Evolutionary conservation across 2,113 vertebrate species (phyloP).

Genomic region (Synchiropus splendidus): DNA sequence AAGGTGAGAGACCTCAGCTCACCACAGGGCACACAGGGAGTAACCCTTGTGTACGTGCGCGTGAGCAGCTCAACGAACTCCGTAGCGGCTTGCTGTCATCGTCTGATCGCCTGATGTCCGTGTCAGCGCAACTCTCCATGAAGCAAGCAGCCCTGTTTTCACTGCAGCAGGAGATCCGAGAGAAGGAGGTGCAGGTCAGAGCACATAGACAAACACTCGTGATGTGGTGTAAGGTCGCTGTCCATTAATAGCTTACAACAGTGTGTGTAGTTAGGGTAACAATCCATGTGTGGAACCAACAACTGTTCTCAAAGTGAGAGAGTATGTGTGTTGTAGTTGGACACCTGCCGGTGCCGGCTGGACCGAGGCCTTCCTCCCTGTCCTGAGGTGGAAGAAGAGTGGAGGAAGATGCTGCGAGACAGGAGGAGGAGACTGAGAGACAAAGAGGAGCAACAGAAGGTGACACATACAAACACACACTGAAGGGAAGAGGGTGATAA

Average conservation of each 20-base stretch:
- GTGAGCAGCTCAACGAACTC: slow-evolving; percentile 66
- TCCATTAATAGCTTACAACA: background rate
- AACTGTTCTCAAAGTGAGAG: background rate
- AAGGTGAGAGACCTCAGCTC: slow-evolving; percentile 66
- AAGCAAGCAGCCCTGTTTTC: slow-evolving; percentile 68
- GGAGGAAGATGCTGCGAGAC: slow-evolving; percentile 63
- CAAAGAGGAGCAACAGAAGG: slow-evolving; percentile 62
- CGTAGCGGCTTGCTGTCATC: slow-evolving; percentile 66
- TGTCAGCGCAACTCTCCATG: slow-evolving; percentile 80
- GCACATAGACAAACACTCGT: background rate
- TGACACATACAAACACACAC: slow-evolving; percentile 37
- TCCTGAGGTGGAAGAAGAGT: slow-evolving; percentile 69
- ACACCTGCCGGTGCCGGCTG: slow-evolving; percentile 63
- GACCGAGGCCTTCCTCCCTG: slow-evolving; percentile 75
- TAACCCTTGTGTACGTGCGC: background rate
- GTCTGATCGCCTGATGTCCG: slow-evolving; percentile 72
- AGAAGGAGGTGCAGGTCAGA: slow-evolving; percentile 67
- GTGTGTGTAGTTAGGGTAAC: background rate
- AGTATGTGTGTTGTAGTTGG: slow-evolving; percentile 50
- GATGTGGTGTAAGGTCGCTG: too few relatives aligned
- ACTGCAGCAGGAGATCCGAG: slow-evolving; percentile 76
- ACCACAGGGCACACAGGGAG: background rate
- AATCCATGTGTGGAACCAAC: background rate
- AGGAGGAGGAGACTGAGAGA: slow-evolving; percentile 62
- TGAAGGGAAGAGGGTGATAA: slow-evolving; percentile 8